Evolutionary conservation across 1,140 invertebrate genomes (phyloP).

Genomic region (Gyrodactylus bullatarudis): DNA sequence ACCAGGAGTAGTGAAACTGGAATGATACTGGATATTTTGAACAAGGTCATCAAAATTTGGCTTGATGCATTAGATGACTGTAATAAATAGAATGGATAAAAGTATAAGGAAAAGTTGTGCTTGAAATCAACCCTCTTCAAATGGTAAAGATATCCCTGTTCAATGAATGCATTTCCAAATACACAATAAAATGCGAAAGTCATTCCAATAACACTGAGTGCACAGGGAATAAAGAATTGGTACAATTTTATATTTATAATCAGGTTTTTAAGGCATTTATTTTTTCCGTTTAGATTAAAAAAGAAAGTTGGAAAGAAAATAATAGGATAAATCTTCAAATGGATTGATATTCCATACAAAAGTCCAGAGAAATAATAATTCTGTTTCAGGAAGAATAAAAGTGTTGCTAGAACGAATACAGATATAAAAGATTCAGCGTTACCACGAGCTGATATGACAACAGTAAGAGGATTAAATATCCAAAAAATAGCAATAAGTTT

Average conservation of each 20-base stretch:
- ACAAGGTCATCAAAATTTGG: neutral
- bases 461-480: neutral
- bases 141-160: neutral
- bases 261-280: neutral
- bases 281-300: neutral
- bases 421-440: neutral
- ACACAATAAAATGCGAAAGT: neutral
- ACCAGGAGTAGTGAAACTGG: neutral
- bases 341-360: neutral
- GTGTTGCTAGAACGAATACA: neutral
- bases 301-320: neutral
- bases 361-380: neutral
- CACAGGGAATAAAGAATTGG: neutral
- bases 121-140: neutral
- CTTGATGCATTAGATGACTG: too few species aligned
- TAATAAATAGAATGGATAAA: neutral
- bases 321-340: neutral
- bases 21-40: neutral
- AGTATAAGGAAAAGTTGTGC: neutral
- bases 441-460: neutral
- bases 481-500: neutral
- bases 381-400: neutral
- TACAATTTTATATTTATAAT: neutral
- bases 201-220: neutral
- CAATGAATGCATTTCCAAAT: neutral